Percentiles rank a stretch among this genome's conserved stretches.
These are phyloP conservation scores for Diarsia dahlii DNA, from an alignment of 2,888 invertebrate species.

Conservation along the genomic window DNA sequence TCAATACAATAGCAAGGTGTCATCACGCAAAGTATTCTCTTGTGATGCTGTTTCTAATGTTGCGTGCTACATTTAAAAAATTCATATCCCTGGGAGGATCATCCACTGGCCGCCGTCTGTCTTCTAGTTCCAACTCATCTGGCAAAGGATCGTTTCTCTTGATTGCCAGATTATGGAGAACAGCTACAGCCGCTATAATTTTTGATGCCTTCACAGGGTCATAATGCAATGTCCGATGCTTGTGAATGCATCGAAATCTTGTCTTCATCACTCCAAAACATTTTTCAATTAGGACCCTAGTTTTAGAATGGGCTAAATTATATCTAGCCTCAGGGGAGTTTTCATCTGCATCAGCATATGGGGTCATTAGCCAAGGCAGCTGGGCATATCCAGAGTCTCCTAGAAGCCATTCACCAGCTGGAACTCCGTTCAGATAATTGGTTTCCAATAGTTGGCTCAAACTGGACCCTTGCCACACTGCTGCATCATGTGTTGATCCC, in stretches of 20 bases:
- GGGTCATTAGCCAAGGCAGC: slow-evolving; percentile 3
- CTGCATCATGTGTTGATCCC: background rate
- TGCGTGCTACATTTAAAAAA: too few species aligned
- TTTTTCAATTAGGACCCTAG: background rate
- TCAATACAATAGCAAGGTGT: too few species aligned
- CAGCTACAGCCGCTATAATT: background rate
- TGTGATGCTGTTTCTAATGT: too few species aligned
- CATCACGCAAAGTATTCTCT: too few species aligned
- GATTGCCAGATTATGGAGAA: background rate
- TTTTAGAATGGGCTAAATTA: background rate
- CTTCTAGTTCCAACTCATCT: background rate
- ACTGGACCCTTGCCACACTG: background rate
- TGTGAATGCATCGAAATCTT: background rate
- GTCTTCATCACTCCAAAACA: slow-evolving; percentile 1
- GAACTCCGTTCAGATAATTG: background rate
- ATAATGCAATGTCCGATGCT: background rate
- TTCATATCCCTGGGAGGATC: too few species aligned
- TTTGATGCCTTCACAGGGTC: background rate
- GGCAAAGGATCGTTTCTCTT: background rate
- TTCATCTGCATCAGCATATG: background rate
- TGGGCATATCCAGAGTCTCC: background rate
- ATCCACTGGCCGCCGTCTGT: background rate
- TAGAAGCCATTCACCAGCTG: slow-evolving; percentile 2
- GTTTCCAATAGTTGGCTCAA: slow-evolving; percentile 3
- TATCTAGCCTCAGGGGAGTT: background rate